Percentiles rank a stretch among this genome's conserved stretches.
These are phyloP conservation scores for Nezara viridula DNA, from an alignment of 2,888 invertebrate species.

Conservation along the genomic window DNA sequence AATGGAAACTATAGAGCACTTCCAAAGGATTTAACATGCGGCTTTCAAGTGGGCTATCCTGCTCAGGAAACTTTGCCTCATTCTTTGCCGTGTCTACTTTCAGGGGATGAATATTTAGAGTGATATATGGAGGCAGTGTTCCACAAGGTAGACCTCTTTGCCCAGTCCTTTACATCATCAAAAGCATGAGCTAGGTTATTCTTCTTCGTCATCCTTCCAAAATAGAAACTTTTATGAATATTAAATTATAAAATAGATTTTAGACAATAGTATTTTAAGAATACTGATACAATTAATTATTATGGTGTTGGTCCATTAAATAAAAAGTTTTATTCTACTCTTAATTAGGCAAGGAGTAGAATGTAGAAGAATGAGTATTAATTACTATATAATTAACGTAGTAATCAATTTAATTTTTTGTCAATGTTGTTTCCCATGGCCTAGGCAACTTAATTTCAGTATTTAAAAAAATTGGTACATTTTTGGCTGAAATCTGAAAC, in stretches of 20 bases:
- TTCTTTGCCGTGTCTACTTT: background rate
- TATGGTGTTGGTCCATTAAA: background rate
- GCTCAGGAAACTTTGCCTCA: background rate
- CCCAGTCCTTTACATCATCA: background rate
- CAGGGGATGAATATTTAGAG: conserved; percentile 19
- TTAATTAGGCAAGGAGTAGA: too few species aligned
- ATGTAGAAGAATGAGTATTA: too few species aligned
- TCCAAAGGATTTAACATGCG: background rate
- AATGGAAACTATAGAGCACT: background rate
- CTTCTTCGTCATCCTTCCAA: background rate
- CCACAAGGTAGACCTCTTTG: background rate
- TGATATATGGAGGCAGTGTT: conserved; percentile 25
- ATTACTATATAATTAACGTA: too few species aligned
- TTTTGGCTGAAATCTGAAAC: too few species aligned
- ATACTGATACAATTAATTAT: too few species aligned
- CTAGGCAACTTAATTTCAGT: too few species aligned
- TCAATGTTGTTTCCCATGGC: too few species aligned
- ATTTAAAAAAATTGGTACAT: too few species aligned
- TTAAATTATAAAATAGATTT: background rate
- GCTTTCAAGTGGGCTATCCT: background rate
- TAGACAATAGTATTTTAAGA: too few species aligned
- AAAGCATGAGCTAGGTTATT: background rate
- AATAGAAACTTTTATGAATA: background rate
- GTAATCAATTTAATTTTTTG: too few species aligned
- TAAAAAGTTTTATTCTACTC: background rate